A percentile compares a stretch with the other conserved stretches of the same genome.
Conservation (phyloP, 1,140 invertebrate genomes). For the Trichogramma pretiosum region DNA sequence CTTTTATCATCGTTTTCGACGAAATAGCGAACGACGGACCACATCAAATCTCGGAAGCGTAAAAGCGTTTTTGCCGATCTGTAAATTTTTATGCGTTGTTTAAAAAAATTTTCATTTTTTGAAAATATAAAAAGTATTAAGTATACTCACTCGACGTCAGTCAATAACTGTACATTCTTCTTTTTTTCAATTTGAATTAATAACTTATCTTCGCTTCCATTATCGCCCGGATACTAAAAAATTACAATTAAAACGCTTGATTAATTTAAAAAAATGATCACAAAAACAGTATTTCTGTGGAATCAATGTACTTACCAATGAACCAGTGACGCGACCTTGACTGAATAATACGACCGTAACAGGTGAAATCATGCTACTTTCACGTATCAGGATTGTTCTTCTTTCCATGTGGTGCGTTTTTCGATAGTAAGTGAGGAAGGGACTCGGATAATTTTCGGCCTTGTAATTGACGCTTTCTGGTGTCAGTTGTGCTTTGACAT, state of each 20-base stretch:
- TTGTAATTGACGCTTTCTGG: slow-evolving; percentile 51
- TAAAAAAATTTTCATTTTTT: slow-evolving; percentile 4
- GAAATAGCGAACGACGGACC: slow-evolving; percentile 46
- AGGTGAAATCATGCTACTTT: slow-evolving; percentile 47
- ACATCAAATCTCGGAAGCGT: slow-evolving; percentile 43
- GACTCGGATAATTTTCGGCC: slow-evolving; percentile 32
- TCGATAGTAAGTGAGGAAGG: slow-evolving; percentile 41
- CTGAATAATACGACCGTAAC: slow-evolving; percentile 47
- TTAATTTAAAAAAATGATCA: too few relatives aligned
- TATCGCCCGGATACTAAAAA: slow-evolving; percentile 10
- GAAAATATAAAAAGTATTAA: slow-evolving; percentile 3
- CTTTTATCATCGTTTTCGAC: slow-evolving; percentile 33
- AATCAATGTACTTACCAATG: slow-evolving; percentile 31
- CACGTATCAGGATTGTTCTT: slow-evolving; percentile 41
- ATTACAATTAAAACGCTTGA: too few relatives aligned
- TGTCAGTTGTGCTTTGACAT: slow-evolving; percentile 40
- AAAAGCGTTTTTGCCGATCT: slow-evolving; percentile 36
- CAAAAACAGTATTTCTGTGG: too few relatives aligned
- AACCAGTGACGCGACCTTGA: slow-evolving; percentile 18
- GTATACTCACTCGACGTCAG: slow-evolving; percentile 37
- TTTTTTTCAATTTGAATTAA: slow-evolving; percentile 34
- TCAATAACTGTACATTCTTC: slow-evolving; percentile 32
- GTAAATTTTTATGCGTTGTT: neutral
- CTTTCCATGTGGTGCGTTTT: slow-evolving; percentile 40
- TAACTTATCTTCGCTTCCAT: slow-evolving; percentile 24